Evolutionary conservation across 2,113 vertebrate genomes (phyloP).

Genomic region (Periophthalmus modestus): DNA sequence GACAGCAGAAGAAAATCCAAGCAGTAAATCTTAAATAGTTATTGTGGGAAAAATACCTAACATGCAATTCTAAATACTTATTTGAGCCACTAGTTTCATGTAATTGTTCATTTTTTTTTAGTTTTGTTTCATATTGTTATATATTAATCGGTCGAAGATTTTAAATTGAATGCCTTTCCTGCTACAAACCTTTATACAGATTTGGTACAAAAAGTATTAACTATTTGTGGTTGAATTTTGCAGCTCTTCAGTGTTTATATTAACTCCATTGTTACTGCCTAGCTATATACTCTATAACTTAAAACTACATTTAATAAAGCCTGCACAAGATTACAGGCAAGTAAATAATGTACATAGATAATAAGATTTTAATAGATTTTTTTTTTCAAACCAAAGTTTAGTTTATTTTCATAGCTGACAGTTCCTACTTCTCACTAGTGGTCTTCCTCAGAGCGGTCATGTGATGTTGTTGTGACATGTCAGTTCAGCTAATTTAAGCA

Average conservation of each 20-base stretch:
- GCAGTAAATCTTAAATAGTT: slow-evolving; percentile 25
- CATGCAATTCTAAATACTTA: neutral
- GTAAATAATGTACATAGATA: neutral
- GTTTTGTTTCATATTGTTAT: neutral
- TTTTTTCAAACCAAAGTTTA: no score
- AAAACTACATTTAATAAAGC: neutral
- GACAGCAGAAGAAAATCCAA: slow-evolving; percentile 17
- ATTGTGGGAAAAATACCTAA: slow-evolving; percentile 15
- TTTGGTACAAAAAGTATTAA: neutral
- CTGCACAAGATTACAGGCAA: neutral
- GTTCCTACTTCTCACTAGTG: no score
- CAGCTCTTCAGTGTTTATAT: neutral
- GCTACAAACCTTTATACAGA: neutral
- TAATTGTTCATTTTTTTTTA: neutral
- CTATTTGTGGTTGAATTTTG: neutral
- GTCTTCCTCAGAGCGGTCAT: no score
- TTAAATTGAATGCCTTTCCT: neutral
- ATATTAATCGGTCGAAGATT: neutral
- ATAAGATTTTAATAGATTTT: no score
- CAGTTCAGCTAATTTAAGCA: no score
- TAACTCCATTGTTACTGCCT: neutral
- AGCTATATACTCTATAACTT: neutral
- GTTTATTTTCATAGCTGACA: no score
- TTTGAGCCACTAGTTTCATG: neutral
- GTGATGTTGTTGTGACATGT: no score